Conservation (phyloP, 2,113 vertebrate genomes). For the Hippocampus barbouri region DNA sequence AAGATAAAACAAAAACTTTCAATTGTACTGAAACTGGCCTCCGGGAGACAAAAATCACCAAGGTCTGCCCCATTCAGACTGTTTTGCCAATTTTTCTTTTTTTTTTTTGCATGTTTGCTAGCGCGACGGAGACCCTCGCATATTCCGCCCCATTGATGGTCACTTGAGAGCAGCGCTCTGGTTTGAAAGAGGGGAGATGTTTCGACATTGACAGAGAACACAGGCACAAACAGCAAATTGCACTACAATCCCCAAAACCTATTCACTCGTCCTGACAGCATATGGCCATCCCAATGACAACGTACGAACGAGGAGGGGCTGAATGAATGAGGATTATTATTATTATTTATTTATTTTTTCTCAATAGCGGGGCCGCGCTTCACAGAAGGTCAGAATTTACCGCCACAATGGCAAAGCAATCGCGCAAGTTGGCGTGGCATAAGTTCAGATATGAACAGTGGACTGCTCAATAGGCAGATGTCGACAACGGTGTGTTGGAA, state of each 20-base stretch:
- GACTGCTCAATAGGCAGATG: constrained; percentile 53
- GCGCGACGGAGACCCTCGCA: constrained; percentile 24
- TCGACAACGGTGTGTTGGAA: constrained; percentile 32
- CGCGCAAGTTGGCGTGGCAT: constrained; percentile 44
- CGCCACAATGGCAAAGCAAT: constrained; percentile 50
- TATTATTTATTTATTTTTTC: constrained; percentile 26
- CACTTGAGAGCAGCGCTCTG: constrained; percentile 58
- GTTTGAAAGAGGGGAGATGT: constrained; percentile 53
- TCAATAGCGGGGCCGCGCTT: constrained; percentile 53
- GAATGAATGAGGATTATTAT: constrained; percentile 21
- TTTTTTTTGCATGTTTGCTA: constrained; percentile 12
- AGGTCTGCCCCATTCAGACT: constrained; percentile 48
- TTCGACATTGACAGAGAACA: constrained; percentile 66
- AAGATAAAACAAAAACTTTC: constrained; percentile 19
- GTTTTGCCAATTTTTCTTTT: constrained; percentile 29
- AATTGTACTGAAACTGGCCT: constrained; percentile 37
- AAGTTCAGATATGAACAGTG: constrained; percentile 39
- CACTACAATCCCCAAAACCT: constrained; percentile 66
- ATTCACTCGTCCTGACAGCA: constrained; percentile 63
- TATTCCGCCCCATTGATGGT: constrained; percentile 54
- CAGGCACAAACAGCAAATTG: constrained; percentile 63
- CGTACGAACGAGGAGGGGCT: constrained; percentile 43
- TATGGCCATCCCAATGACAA: constrained; percentile 60
- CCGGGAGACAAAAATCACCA: constrained; percentile 45
- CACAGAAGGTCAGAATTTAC: constrained; percentile 69